Evolutionary conservation across 2,113 vertebrate genomes (phyloP), one percentile per base, ranked within the genome.

Genomic region (Leucosticte australis): DNA sequence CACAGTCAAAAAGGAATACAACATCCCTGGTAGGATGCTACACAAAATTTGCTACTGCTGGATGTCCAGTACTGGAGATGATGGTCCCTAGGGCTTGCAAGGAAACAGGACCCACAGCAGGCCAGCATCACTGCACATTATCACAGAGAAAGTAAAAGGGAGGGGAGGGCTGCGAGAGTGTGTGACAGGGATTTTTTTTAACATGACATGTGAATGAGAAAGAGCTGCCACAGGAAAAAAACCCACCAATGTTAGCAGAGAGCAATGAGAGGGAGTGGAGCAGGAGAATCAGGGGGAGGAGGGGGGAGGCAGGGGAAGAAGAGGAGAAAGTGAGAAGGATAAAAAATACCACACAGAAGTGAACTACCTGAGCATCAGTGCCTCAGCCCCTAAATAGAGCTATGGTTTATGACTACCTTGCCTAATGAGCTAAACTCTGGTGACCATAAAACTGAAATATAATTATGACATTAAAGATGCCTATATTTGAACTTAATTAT

Each of bases 391-490:
- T 97, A 97, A 98, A 97, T 96, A 95, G 95, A 96, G 75, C 89
- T 88, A n/a, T 97, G 87, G 89, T 98, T 98, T 98, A 98, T 96
- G 98, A 98, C 97, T 95, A 74, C 91, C 97, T 97, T 65, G 89
- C 94, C 97, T 98, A 98, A 98, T 97, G 97, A 98, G 98, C 96
- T 98, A 96, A 98, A 98, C 97, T 98, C 96, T 95, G 96, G 97
- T 98, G 98, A 98, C 98, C 98, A 98, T 98, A 98, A 98, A 98
- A 98, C 97, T 98, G 97, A 98, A 98, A 98, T 98, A 98, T 99
- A 98, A 99, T 99, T 99, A 98, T 99, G 98, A 98, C 98, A 98
- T 98, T 98, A 99, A 99, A 98, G 98, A 98, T 98, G 98, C 98
- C 98, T 99, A 98, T 98, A 99, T 98, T 98, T 98, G 98, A 98